Base-by-base conservation (phyloP, 1,140 invertebrate species). In the Drosophila melanogaster region DNA sequence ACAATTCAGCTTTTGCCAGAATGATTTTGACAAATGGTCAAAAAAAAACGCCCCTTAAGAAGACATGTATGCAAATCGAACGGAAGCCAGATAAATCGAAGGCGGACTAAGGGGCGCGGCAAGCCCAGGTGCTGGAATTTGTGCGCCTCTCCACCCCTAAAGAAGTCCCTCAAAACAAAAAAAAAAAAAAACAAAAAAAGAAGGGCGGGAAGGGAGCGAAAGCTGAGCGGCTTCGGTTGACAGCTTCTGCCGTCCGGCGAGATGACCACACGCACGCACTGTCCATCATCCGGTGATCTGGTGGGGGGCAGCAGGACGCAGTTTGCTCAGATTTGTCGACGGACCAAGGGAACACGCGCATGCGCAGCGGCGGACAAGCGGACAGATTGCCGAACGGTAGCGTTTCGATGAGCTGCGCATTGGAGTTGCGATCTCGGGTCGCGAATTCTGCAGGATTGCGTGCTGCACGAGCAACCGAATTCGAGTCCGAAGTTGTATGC, bases 61-160 rank as follows among this genome's bases (percentile, higher is more conserved):
- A 15, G 5, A 30, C 49, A 59, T 49, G 41, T 58, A 64, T 61
- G 58, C 59, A 59, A 74, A 56, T 74, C 41, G 47, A 78, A 79
- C 83, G 81, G 83, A 86, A 87, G 83, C 74, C 64, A 66, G 62
- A 58, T 69, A 75, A 75, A 66, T 75, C 71, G 51, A 61, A 66
- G 64, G 40, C 37, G 37, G 47, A 44, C 53, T 26, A 54, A 64
- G 30, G 37, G 49, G 24, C 41, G 40, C n/a, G 35, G 59, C 64
- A 62, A 50, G 56, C 38, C 72, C 80, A 86, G 81, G 83, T 86
- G 79, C 83, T 70, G 81, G 83, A 87, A 86, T 81, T 74, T 46
- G 19, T 60, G 38, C 17, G 24, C 59, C 40, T 5, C 47, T 15
- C 14, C 40, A 7, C 33, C 64, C 41, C 26, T 17, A 7, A 47